Evolutionary conservation across 2,888 invertebrate genomes (phyloP).

Genomic region (Dinocampus coccinellae): DNA sequence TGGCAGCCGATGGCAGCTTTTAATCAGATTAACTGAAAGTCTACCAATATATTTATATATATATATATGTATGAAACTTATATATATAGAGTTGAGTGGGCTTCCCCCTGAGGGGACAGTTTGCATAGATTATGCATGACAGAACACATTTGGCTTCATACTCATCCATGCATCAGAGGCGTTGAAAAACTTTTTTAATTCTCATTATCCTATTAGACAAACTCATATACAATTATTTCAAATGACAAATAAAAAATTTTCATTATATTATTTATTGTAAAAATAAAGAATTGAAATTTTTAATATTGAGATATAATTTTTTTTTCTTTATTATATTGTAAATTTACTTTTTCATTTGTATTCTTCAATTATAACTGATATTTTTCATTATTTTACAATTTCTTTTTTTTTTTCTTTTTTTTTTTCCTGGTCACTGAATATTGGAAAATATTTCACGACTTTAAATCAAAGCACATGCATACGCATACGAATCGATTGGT

Average conservation of each 20-base stretch:
- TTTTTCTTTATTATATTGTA: too few relatives aligned
- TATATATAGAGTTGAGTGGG: neutral
- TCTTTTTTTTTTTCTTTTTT: neutral
- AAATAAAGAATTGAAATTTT: too few relatives aligned
- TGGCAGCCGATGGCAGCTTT: conserved; percentile 18
- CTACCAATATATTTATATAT: conserved; percentile 8
- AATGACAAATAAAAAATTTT: neutral
- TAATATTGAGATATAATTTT: too few relatives aligned
- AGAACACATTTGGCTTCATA: conserved; percentile 19
- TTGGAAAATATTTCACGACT: neutral
- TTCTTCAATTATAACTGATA: too few relatives aligned
- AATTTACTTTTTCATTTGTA: too few relatives aligned
- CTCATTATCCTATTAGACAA: conserved; percentile 6
- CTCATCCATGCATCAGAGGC: neutral
- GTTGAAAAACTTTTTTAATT: conserved; percentile 10
- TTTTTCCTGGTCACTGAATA: neutral
- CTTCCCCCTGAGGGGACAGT: conserved; percentile 22
- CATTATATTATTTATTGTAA: neutral
- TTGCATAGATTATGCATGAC: conserved; percentile 18
- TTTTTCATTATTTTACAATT: neutral
- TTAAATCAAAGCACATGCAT: neutral
- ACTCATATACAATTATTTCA: neutral
- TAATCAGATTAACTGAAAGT: conserved; percentile 38
- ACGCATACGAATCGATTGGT: neutral
- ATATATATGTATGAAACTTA: neutral